These are phyloP conservation scores for Helicolenus hilgendorfi DNA, from an alignment of 2,797 vertebrate genomes.

Conservation along the genomic window DNA sequence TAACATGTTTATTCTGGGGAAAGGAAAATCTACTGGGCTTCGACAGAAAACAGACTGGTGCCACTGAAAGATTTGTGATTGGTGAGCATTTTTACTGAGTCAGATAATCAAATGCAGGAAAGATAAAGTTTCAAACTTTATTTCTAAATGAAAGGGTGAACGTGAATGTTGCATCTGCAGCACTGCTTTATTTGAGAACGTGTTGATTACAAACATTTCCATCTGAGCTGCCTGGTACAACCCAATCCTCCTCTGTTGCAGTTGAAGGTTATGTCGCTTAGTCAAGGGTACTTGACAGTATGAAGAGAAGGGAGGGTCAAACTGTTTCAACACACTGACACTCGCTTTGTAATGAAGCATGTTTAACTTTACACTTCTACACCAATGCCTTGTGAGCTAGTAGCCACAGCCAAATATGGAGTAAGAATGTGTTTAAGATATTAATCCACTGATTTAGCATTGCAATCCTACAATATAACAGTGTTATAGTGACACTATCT, in stretches of 20 bases:
- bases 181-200: neutral
- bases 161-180: neutral
- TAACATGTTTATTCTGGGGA: constrained; percentile 56
- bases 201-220: neutral
- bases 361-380: neutral
- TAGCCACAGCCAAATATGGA: neutral
- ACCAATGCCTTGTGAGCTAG: neutral
- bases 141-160: neutral
- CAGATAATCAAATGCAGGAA: neutral
- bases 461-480: neutral
- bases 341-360: neutral
- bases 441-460: neutral
- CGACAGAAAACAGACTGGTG: neutral
- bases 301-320: neutral
- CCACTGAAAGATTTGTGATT: neutral
- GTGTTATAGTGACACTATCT: neutral
- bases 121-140: neutral
- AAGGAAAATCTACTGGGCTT: constrained; percentile 18
- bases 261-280: neutral
- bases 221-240: neutral
- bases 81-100: neutral
- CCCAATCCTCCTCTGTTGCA: neutral
- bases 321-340: neutral
- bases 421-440: neutral
- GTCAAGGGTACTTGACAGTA: neutral